Percentiles rank a stretch among this genome's conserved stretches.
Conservation (phyloP, 2,113 vertebrate genomes). For the Balaenoptera acutorostrata region DNA sequence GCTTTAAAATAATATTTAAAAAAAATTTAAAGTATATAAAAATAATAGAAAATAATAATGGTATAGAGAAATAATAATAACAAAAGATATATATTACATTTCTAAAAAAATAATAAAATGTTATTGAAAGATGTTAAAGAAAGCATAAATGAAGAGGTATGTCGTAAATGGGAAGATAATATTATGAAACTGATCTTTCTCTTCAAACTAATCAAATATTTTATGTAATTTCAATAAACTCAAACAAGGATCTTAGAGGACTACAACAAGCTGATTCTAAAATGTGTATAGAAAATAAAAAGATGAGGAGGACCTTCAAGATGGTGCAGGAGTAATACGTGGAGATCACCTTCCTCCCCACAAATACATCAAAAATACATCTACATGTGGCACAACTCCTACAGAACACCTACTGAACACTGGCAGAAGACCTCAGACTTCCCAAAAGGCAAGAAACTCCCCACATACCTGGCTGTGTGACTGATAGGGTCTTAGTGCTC, state of each 20-base stretch:
- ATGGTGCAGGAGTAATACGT: too few species aligned
- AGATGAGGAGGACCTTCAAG: background rate
- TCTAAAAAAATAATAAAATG: background rate
- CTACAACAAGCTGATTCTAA: background rate
- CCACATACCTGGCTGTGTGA: too few species aligned
- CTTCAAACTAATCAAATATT: background rate
- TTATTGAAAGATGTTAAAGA: constrained; percentile 22
- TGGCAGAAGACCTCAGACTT: too few species aligned
- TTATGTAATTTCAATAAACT: constrained; percentile 20
- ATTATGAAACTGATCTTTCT: background rate
- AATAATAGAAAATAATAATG: background rate
- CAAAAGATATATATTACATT: background rate
- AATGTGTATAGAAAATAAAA: background rate
- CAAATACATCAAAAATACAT: too few species aligned
- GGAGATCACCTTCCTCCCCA: too few species aligned
- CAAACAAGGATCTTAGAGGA: background rate
- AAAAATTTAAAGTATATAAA: background rate
- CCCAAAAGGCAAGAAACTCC: too few species aligned
- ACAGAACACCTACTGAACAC: too few species aligned
- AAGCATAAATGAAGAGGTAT: constrained; percentile 14
- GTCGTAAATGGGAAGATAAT: background rate
- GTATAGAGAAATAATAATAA: background rate
- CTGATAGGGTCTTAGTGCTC: too few species aligned
- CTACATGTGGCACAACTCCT: too few species aligned
- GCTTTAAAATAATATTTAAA: background rate